These are phyloP conservation scores for Stercorarius parasiticus DNA, from an alignment of 2,113 vertebrate species.

Conservation along the genomic window DNA sequence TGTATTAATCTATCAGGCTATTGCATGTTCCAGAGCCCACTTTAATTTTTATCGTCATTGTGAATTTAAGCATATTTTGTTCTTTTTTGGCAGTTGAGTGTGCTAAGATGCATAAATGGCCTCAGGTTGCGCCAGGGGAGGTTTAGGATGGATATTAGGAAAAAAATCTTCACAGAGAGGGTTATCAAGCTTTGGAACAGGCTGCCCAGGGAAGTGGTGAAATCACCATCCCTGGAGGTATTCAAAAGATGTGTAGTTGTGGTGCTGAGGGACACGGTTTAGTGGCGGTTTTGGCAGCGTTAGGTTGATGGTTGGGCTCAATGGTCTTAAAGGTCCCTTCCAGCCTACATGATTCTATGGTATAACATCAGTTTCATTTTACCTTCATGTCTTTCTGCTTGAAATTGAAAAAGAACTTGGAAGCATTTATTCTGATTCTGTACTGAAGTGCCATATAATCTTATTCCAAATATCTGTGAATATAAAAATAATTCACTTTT, in stretches of 20 bases:
- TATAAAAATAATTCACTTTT: background rate
- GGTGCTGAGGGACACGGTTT: background rate
- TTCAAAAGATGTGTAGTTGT: background rate
- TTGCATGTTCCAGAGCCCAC: background rate
- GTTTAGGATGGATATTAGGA: background rate
- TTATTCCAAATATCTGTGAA: background rate
- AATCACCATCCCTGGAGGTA: background rate
- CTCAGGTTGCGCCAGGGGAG: background rate
- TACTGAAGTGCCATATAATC: background rate
- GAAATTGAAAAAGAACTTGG: background rate
- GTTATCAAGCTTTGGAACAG: background rate
- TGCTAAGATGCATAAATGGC: background rate
- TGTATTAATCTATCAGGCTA: background rate
- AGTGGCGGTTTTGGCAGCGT: background rate
- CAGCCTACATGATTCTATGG: background rate
- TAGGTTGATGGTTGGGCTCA: background rate
- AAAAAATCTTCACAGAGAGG: background rate
- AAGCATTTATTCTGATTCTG: background rate
- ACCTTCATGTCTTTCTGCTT: background rate
- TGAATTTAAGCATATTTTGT: background rate
- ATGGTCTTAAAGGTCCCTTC: background rate
- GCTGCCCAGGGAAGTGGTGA: background rate
- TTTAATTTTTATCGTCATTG: background rate
- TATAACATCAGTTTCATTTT: background rate
- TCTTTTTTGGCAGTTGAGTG: background rate